Evolutionary conservation across 2,113 vertebrate genomes (phyloP).

Genomic region (Misgurnus mizolepis): DNA sequence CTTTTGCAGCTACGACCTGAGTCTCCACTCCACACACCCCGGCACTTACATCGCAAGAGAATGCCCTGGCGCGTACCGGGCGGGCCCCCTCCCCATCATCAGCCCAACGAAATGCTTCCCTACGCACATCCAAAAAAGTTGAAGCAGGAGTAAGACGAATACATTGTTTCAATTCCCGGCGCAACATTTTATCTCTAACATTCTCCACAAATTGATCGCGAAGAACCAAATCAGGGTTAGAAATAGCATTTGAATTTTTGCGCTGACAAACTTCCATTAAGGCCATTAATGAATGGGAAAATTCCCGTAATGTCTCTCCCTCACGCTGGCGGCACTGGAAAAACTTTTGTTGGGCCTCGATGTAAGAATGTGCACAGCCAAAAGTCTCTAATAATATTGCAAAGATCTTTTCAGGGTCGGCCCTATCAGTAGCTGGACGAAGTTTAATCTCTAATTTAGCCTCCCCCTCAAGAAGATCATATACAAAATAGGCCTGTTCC

Average conservation of each 20-base stretch:
- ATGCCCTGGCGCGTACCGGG: background rate
- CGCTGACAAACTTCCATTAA: background rate
- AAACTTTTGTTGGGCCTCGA: conserved; percentile 6
- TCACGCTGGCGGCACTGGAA: conserved; percentile 1
- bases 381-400: conserved; percentile 5
- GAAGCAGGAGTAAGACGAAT: background rate
- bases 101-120: background rate
- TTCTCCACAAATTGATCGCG: conserved; percentile 25
- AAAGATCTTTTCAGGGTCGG: conserved; percentile 11
- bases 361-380: conserved; percentile 34
- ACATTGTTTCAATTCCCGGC: background rate
- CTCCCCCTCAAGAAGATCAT: conserved; percentile 22
- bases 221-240: background rate
- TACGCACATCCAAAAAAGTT: background rate
- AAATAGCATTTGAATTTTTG: background rate
- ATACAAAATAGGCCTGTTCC: conserved; percentile 17
- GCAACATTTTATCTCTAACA: conserved; percentile 7
- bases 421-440: background rate
- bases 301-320: conserved; percentile 4
- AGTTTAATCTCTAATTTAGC: conserved; percentile 12
- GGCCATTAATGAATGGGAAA: conserved; percentile 18
- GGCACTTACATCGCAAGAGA: background rate
- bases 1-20: background rate
- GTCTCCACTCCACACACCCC: background rate
- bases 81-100: too few species aligned